Evolutionary conservation across 2,888 invertebrate species (phyloP), one percentile per base, ranked within the genome.

Genomic region (Theretra japonica): DNA sequence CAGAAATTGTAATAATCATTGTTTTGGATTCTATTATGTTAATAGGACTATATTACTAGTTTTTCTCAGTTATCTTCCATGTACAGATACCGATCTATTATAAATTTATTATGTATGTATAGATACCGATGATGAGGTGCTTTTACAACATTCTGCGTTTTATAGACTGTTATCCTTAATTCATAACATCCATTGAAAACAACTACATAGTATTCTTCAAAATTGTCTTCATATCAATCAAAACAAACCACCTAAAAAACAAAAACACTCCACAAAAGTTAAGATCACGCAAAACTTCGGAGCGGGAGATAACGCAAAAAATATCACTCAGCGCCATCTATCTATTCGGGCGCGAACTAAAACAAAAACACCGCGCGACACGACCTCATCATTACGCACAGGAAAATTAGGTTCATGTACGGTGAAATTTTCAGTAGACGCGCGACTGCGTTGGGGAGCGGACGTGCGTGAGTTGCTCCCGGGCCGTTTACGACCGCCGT

Each of bases 341-440:
- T 78, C 75, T 73, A 69, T 72, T 15, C n/a, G 4, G 28, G 23
- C 5, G 30, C 5, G 77, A 83, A 86, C 79, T 73, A 75, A 71
- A 71, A 79, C 50, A 50, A 69, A 69, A 30, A 59, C 65, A 65
- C 56, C 56, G 19, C 53, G 53, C 72, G 59, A 60, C 69, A 60
- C 69, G 72, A 68, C 69, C 72, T 69, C 60, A 60, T 60, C 60
- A 72, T 72, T 72, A 69, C 69, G 69, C 69, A 72, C 72, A 72
- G 48, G 83, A 83, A 88, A 90, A 90, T 89, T 88, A 88, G 90
- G 88, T 90, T 88, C 88, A 84, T 86, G 85, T 86, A 89, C 28
- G 53, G 83, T 79, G 82, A 84, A 83, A 83, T 81, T 83, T 85
- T 84, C 88, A 91, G 91, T 92, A 82, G 85, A 83, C 86, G 86